Percentiles rank a stretch among this genome's conserved stretches.
phyloP scores from a whole-genome alignment of 1,140 invertebrate genomes.

The Leptoteleia sp. region DNA sequence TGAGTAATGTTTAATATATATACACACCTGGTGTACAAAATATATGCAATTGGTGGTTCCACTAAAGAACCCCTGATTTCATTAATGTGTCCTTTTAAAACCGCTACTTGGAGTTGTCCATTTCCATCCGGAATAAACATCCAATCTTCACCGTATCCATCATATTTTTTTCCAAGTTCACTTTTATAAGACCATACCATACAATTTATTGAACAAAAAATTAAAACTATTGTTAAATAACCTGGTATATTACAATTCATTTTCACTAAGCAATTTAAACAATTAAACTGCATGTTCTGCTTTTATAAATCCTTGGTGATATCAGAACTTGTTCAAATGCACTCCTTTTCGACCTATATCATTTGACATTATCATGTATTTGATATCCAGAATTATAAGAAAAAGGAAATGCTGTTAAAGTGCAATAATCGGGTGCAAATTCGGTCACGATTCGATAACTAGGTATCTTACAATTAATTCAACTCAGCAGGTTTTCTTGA shows the following conservation, averaged over 20 bases:
- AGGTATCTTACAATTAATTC: constrained; percentile 44
- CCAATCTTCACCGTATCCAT: constrained; percentile 83
- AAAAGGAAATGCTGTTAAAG: constrained; percentile 72
- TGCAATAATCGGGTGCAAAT: constrained; percentile 54
- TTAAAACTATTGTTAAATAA: constrained; percentile 2
- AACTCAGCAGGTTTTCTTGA: constrained; percentile 14
- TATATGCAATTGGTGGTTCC: constrained; percentile 70
- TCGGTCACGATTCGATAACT: constrained; percentile 49
- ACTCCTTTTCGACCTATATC: constrained; percentile 68
- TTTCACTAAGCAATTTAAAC: too few relatives aligned
- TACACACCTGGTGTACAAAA: constrained; percentile 78
- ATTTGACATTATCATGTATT: constrained; percentile 67
- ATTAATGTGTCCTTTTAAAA: constrained; percentile 72
- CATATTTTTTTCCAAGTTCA: constrained; percentile 72
- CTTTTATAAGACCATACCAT: constrained; percentile 36
- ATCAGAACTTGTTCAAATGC: constrained; percentile 58
- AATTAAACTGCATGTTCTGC: too few relatives aligned
- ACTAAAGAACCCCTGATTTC: constrained; percentile 68
- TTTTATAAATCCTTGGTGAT: constrained; percentile 72
- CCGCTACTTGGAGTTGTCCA: constrained; percentile 82
- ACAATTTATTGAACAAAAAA: constrained; percentile 2
- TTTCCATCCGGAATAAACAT: constrained; percentile 85
- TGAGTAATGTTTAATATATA: too few relatives aligned
- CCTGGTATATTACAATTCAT: constrained; percentile 13
- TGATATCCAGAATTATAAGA: constrained; percentile 50